Evolutionary conservation across 2,797 vertebrate genomes (phyloP).

Genomic region (Pangasius macronema): DNA sequence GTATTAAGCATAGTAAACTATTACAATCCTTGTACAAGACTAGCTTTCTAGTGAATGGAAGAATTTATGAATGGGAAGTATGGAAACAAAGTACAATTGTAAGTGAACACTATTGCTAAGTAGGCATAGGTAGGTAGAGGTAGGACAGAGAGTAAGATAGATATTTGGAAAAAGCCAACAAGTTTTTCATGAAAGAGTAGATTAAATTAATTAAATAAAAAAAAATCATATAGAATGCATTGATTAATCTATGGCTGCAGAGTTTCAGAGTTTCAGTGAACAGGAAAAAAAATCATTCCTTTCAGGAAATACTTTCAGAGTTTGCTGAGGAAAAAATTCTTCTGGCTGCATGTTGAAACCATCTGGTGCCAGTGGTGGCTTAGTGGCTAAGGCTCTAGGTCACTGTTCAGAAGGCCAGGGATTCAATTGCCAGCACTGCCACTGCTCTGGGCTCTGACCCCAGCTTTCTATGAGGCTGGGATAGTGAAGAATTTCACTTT

Average conservation of each 20-base stretch:
- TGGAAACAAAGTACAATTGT: no score
- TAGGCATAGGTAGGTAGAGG: no score
- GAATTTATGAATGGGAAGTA: no score
- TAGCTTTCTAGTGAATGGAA: no score
- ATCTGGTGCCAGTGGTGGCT: neutral
- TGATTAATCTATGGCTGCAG: neutral
- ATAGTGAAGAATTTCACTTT: neutral
- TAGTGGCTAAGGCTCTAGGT: neutral
- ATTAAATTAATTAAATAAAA: no score
- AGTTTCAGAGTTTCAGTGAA: neutral
- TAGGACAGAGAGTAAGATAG: no score
- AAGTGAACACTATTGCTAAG: no score
- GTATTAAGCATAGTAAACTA: no score
- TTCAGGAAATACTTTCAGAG: neutral
- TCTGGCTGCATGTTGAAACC: neutral
- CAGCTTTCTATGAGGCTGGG: neutral
- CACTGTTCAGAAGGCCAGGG: neutral
- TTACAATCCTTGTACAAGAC: no score
- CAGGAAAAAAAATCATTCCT: neutral
- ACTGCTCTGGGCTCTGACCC: neutral
- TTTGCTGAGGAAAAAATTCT: neutral
- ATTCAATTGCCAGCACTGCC: neutral
- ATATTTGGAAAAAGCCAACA: no score
- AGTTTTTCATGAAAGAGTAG: no score
- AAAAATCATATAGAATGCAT: neutral